A percentile compares a stretch with the other conserved stretches of the same genome.
Evolutionary conservation across 2,797 vertebrate genomes (phyloP).

Genomic region (Emydoidea blandingii): DNA sequence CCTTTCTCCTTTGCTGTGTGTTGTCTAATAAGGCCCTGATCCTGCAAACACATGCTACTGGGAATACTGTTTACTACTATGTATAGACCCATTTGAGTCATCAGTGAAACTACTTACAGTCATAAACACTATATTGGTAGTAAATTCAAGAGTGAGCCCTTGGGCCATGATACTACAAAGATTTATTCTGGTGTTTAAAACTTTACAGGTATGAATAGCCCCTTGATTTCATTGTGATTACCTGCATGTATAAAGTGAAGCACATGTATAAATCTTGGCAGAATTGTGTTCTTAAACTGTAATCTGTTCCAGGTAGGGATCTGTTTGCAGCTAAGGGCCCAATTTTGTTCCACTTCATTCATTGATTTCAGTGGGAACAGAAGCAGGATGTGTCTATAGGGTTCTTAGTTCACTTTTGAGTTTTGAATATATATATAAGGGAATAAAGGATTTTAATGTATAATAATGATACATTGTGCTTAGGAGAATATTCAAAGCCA

Average conservation of each 20-base stretch:
- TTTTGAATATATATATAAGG: background rate
- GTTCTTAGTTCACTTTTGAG: background rate
- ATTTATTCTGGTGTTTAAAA: constrained; percentile 37
- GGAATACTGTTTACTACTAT: background rate
- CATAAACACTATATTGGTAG: constrained; percentile 22
- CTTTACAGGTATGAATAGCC: background rate
- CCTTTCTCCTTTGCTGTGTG: background rate
- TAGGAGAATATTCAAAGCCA: background rate
- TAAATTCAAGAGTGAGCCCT: background rate
- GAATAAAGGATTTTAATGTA: too few relatives aligned
- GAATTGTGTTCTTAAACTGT: constrained; percentile 8
- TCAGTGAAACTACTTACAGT: constrained; percentile 25
- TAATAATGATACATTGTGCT: rapidly evolving
- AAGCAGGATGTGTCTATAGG: background rate
- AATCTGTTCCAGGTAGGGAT: background rate
- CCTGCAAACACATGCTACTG: background rate
- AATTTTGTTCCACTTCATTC: background rate
- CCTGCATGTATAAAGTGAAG: background rate
- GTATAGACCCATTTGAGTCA: background rate
- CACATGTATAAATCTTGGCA: background rate
- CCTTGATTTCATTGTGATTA: background rate
- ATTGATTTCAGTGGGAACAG: background rate
- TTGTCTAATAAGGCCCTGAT: background rate
- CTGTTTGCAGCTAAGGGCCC: background rate
- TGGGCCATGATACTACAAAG: background rate